Evolutionary conservation across 2,888 invertebrate species (phyloP), one percentile per base, ranked within the genome.

Genomic region (Yponomeuta plumbellus): DNA sequence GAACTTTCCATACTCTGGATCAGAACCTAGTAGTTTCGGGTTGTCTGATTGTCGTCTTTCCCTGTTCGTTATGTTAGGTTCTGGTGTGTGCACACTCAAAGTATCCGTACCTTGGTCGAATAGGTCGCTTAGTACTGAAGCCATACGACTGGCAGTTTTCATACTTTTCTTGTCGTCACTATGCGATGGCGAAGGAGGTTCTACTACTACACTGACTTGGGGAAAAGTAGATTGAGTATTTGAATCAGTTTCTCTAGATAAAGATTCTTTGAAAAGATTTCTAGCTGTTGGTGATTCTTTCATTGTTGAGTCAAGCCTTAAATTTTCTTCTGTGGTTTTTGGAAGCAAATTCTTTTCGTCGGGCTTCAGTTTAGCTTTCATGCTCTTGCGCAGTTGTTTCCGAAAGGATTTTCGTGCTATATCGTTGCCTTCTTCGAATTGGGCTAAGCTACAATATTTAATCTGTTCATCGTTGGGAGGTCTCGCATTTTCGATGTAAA

Each of bases 381-480:
- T 74, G 71, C 91, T 92, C 67, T 86, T 91, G 59, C 80, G 80
- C 6, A 88, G 68, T 17, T 86, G 85, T 69, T 90, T 91, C 75
- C 94, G 95, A 78, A 96, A 95, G 2, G 96, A 96, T 78, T 94
- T 93, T 63, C 96, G 92, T 0, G 95, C 96, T 69, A 97, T 96
- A 79, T 97, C 96, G 80, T 93, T 96, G 22, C 96, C 96, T 84
- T 96, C 96, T 68, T 95, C 95, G 76, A 96, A 96, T 72, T 96
- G 94, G 0, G 96, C 96, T 74, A 97, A 85, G 76, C 96, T 96
- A 80, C 96, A 96, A 76, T 94, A 95, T 71, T 94, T 94, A 62
- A 93, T 92, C 66, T 94, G 93, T 73, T 93, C 93, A 68, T 94
- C 93, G 44, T 44, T 44, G 44, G 44, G 44, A 64, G 84, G 79